Evolutionary conservation across 1,140 invertebrate genomes (phyloP).

Genomic region (Oedothorax gibbosus): DNA sequence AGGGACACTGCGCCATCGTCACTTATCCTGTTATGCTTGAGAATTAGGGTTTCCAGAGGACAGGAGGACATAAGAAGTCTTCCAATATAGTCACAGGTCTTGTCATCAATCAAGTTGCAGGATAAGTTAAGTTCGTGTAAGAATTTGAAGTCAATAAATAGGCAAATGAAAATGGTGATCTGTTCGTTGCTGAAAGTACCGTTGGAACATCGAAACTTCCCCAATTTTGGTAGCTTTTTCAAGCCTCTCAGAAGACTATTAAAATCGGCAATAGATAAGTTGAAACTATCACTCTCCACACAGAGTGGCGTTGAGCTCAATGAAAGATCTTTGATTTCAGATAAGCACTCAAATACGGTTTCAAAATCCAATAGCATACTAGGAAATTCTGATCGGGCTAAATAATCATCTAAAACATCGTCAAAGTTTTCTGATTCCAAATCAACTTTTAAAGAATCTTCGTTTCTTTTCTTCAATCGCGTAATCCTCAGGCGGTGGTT

Average conservation of each 20-base stretch:
- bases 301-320: background rate
- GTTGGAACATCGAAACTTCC: conserved; percentile 32
- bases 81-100: conserved; percentile 3
- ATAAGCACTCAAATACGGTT: background rate
- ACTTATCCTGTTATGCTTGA: conserved; percentile 29
- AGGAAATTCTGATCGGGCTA: background rate
- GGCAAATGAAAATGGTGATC: background rate
- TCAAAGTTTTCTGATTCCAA: conserved; percentile 15
- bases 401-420: conserved; percentile 16
- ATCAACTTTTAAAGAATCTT: background rate
- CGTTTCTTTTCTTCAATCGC: background rate
- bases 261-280: conserved; percentile 7
- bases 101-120: conserved; percentile 18
- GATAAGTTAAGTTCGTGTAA: conserved; percentile 11
- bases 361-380: background rate
- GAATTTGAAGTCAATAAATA: background rate
- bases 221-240: background rate
- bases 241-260: conserved; percentile 25
- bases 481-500: background rate
- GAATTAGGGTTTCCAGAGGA: background rate
- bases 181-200: background rate
- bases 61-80: conserved; percentile 9
- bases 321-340: background rate
- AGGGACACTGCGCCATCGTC: background rate
- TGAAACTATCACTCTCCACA: background rate